phyloP scores from a whole-genome alignment of 2,888 invertebrate genomes.

The Parnassius apollo region DNA sequence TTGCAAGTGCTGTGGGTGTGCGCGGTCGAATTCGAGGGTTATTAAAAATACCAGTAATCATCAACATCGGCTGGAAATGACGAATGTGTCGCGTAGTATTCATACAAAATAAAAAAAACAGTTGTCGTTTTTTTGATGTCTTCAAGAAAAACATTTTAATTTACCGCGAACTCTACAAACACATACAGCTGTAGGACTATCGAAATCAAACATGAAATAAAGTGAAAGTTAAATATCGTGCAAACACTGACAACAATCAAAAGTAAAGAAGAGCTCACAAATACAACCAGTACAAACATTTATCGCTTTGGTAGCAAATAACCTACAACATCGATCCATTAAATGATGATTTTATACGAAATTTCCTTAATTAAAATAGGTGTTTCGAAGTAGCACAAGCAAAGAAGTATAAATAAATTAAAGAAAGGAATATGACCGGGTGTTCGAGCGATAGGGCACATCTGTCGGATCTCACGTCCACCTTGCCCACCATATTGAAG shows the following conservation, averaged over 20 bases:
- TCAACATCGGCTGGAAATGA: too few species aligned
- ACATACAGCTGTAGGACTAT: background rate
- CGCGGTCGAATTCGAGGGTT: too few species aligned
- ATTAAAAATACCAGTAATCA: too few species aligned
- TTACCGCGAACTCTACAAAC: background rate
- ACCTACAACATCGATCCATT: slow-evolving; percentile 39
- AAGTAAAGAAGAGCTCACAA: slow-evolving; percentile 17
- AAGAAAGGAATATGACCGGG: slow-evolving; percentile 49
- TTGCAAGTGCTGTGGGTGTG: too few species aligned
- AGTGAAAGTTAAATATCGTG: slow-evolving; percentile 20
- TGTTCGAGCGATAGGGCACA: slow-evolving; percentile 42
- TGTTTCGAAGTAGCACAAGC: slow-evolving; percentile 36
- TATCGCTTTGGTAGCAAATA: slow-evolving; percentile 34
- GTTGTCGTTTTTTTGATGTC: too few species aligned
- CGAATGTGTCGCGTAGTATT: too few species aligned
- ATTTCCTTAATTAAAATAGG: slow-evolving; percentile 29
- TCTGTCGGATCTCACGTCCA: slow-evolving; percentile 51
- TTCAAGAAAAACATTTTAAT: background rate
- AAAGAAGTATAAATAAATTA: slow-evolving; percentile 59
- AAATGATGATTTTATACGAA: slow-evolving; percentile 35
- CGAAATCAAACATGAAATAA: slow-evolving; percentile 19
- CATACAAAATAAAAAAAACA: too few species aligned
- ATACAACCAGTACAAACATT: slow-evolving; percentile 39
- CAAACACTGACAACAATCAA: slow-evolving; percentile 24
- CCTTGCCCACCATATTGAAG: slow-evolving; percentile 42